phyloP scores from a whole-genome alignment of 2,113 vertebrate genomes.

The Anguilla rostrata region DNA sequence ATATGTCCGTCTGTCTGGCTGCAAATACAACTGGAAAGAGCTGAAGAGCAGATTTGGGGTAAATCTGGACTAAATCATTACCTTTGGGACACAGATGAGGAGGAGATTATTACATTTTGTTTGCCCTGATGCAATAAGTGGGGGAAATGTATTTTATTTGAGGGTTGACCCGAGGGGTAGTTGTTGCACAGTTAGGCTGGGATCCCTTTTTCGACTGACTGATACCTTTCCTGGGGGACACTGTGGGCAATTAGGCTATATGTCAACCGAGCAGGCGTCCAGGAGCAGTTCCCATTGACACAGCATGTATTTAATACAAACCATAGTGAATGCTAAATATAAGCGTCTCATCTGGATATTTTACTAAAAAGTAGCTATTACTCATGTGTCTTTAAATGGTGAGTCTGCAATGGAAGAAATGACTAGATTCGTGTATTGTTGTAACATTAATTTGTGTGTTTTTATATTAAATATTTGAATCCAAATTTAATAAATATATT shows the following conservation, averaged over 20 bases:
- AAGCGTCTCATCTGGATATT: no score
- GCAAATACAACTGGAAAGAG: not conserved
- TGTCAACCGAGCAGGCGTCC: no score
- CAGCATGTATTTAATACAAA: no score
- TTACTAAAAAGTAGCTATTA: not conserved
- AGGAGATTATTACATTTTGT: not conserved
- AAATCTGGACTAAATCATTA: not conserved
- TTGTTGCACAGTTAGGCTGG: no score
- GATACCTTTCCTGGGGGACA: no score
- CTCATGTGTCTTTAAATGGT: not conserved
- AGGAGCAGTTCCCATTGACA: no score
- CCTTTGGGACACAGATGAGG: not conserved
- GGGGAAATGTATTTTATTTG: no score
- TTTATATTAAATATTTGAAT: not conserved
- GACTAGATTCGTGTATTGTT: not conserved
- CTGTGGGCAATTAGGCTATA: no score
- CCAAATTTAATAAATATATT: not conserved
- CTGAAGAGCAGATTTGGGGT: not conserved
- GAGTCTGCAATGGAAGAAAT: not conserved
- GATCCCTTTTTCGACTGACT: no score
- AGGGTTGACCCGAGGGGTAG: no score
- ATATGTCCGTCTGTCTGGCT: not conserved
- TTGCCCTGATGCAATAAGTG: no score
- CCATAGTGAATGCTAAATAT: no score
- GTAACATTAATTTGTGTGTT: not conserved